A percentile compares a stretch with the other conserved stretches of the same genome.
These are phyloP conservation scores for Porphyrio hochstetteri DNA, from an alignment of 2,113 vertebrate genomes.

Conservation along the genomic window DNA sequence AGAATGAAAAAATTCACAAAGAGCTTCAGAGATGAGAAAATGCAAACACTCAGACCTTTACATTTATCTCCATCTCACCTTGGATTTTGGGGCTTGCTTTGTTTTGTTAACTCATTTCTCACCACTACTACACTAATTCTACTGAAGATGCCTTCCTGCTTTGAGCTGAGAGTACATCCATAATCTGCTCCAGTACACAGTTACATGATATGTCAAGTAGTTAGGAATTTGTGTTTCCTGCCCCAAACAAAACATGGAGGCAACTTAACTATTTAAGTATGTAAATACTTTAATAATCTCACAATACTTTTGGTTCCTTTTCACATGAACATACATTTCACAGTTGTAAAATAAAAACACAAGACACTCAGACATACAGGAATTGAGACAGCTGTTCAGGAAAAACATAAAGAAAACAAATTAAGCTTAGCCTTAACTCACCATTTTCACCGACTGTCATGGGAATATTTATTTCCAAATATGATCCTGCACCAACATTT, in stretches of 20 bases:
- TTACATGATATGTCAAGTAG: not conserved
- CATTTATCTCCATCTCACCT: not conserved
- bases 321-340: not conserved
- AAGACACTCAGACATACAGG: not conserved
- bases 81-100: not conserved
- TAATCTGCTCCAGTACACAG: not conserved
- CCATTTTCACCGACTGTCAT: constrained; percentile 94
- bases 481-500: constrained; percentile 98
- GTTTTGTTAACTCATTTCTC: not conserved
- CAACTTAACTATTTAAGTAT: not conserved
- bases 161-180: not conserved
- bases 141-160: not conserved
- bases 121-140: not conserved
- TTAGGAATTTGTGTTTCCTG: not conserved
- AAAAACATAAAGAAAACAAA: not conserved
- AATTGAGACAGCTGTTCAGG: not conserved
- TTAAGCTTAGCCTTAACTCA: constrained; percentile 63
- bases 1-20: not conserved
- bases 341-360: not conserved
- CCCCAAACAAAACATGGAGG: not conserved
- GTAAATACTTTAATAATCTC: not conserved
- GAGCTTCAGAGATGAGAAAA: not conserved
- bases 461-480: constrained; percentile 98
- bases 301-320: not conserved
- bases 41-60: not conserved